Base-by-base conservation (phyloP, 2,113 vertebrate species). In the Burhinus bistriatus region DNA sequence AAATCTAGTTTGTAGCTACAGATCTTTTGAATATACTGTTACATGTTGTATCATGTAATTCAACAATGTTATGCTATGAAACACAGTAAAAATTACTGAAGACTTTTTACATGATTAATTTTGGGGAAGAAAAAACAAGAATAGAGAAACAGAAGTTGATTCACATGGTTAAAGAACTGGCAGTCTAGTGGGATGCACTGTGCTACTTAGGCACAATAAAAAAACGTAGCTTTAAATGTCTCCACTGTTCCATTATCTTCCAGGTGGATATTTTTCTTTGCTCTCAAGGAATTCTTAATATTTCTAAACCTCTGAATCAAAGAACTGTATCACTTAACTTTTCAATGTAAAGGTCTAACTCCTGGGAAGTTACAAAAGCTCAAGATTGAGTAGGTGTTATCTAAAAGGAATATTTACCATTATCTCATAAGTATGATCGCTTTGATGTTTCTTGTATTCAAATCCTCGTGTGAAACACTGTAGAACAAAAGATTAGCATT, bases 401-500 rank as follows among this genome's bases (percentile, higher is more conserved):
- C 71, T 68, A 26, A 93, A 93, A 32, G 79, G 83, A 84, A 29
- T 91, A 96, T 98, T 98, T 98, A 99, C 99, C 99, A 99, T 99
- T 89, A 99, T 99, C 98, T 99, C 99, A 19, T 99, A 99, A 78
- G 98, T 99, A 88, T 99, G 99, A 97, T 99, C 99, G 76, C 99
- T 99, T 94, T 99, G 98, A 86, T 99, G 99, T 79, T 99, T 99
- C 98, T 99, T 99, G 95, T 99, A 99, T 68, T 99, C 99, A 98
- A 99, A 99, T 92, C 99, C 99, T 97, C 98, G 97, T 40, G 99
- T 99, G 97, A 99, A 99, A 97, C 99, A 99, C 99, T 99, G 98
- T 47, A 98, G 97, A 97, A 96, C 75, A 95, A 91, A 93, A 97
- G 80, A 86, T 42, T 10, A 95, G 78, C 55, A 58, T 3, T 32